phyloP scores from a whole-genome alignment of 37 sponge, comb jelly and placozoan species.

The Ianthella basta region DNA sequence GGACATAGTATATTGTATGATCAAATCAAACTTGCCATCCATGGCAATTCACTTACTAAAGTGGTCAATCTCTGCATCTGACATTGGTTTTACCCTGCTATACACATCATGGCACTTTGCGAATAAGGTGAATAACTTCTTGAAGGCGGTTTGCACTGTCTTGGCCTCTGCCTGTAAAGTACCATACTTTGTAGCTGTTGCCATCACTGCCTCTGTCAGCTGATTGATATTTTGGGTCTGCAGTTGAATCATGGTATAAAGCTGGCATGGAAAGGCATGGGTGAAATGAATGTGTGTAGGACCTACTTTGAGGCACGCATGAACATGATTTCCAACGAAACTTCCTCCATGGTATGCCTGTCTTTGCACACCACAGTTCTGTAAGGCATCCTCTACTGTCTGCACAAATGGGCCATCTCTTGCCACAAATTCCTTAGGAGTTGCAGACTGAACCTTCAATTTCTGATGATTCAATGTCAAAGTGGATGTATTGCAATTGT shows the following conservation, averaged over 20 bases:
- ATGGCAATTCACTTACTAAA: too few species aligned
- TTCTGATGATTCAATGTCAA: too few species aligned
- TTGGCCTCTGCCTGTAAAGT: too few species aligned
- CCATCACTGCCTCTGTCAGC: too few species aligned
- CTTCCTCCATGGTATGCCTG: too few species aligned
- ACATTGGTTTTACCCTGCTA: background rate
- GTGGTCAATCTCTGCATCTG: too few species aligned
- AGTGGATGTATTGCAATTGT: too few species aligned
- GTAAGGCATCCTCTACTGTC: background rate
- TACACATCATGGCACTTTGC: background rate
- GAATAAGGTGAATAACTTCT: too few species aligned
- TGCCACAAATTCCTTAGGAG: background rate
- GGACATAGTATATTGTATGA: background rate
- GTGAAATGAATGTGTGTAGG: background rate
- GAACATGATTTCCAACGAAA: too few species aligned
- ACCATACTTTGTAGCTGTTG: background rate
- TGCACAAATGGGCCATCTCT: background rate
- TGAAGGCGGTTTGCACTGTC: background rate
- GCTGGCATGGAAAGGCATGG: background rate
- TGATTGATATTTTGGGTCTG: background rate
- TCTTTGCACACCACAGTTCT: background rate
- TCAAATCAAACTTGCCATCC: too few species aligned
- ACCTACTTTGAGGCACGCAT: too few species aligned
- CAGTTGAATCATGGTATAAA: background rate
- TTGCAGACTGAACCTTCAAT: too few species aligned